A percentile compares a stretch with the other conserved stretches of the same genome.
phyloP scores from a whole-genome alignment of 2,797 vertebrate genomes.

The Rhincodon typus region DNA sequence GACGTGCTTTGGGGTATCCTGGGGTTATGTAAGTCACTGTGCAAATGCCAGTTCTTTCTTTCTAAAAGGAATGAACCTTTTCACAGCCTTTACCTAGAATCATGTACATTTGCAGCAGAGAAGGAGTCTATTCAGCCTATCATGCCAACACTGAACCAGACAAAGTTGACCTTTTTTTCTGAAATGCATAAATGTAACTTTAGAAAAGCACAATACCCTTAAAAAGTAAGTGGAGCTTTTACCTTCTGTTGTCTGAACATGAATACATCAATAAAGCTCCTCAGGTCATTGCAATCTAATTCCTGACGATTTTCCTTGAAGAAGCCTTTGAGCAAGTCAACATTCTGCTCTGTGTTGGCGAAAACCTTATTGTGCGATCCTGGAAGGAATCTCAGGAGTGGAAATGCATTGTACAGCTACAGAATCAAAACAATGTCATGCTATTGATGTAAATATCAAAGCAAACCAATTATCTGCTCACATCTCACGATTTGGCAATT shows the following conservation, averaged over 20 bases:
- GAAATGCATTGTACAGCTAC: constrained; percentile 3
- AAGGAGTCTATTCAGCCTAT: too few species aligned
- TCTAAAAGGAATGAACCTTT: not conserved
- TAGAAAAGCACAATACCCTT: too few species aligned
- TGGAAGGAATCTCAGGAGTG: not conserved
- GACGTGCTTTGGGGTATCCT: not conserved
- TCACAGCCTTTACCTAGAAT: not conserved
- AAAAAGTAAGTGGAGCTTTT: not conserved
- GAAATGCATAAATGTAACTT: not conserved
- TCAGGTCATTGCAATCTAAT: not conserved
- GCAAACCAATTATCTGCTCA: not conserved
- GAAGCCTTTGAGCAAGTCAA: not conserved
- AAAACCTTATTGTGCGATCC: not conserved
- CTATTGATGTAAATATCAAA: not conserved
- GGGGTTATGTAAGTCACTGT: not conserved
- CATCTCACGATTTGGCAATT: not conserved
- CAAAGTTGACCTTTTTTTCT: not conserved
- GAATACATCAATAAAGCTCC: not conserved
- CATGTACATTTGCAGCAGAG: too few species aligned
- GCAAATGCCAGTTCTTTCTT: not conserved
- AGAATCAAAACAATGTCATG: not conserved
- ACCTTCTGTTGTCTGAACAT: not conserved
- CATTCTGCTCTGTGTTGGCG: fast-evolving
- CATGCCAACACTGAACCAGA: not conserved
- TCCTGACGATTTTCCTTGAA: not conserved